Evolutionary conservation across 1,140 invertebrate species (phyloP), one percentile per base, ranked within the genome.

Genomic region (Dendrolimus kikuchii): DNA sequence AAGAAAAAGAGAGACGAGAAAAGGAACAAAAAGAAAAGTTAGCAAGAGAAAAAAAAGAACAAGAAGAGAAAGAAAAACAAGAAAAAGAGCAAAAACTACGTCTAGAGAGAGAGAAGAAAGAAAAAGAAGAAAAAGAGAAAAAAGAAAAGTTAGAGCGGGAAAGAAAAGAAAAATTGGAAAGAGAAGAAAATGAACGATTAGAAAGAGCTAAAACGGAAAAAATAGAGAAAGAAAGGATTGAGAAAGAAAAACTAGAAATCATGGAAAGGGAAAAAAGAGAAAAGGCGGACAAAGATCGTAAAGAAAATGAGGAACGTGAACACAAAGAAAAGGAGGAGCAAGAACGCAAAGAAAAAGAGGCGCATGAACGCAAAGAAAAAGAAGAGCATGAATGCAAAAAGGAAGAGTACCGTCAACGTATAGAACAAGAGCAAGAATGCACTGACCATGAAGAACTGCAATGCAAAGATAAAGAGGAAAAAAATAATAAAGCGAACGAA

Each of bases 11-110:
- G 3, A 45, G 51, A 23, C 37, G 23, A 42, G n/a, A 57, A 60
- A 52, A 7, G 37, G 4, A 46, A 61, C 6, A 49, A 46, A 8
- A 58, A 57, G 48, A 42, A 56, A 7, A 39, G 49, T 40, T 50
- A 57, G 7, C 45, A 36, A 9, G 36, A 47, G 23, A 59, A 52
- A 40, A 49, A 51, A 40, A 53, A 57, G 8, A n/a, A 10, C 43
- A 53, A 44, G 8, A 45, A 49, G 42, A 4, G 7, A 43, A 54
- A 48, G 23, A 45, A 23, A 42, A 53, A 9, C 10, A 54, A 49
- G 7, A 48, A 52, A 7, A 38, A 45, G 37, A 40, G 48, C 23
- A 46, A 60, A 46, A 7, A 6, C 9, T 7, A 46, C n/a, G 53
- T 7, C n/a, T 38, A 51, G 5, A 51, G 9, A 44, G 40, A 48